These are phyloP conservation scores for Sycophila texana DNA, from an alignment of 2,888 invertebrate species.

Conservation along the genomic window DNA sequence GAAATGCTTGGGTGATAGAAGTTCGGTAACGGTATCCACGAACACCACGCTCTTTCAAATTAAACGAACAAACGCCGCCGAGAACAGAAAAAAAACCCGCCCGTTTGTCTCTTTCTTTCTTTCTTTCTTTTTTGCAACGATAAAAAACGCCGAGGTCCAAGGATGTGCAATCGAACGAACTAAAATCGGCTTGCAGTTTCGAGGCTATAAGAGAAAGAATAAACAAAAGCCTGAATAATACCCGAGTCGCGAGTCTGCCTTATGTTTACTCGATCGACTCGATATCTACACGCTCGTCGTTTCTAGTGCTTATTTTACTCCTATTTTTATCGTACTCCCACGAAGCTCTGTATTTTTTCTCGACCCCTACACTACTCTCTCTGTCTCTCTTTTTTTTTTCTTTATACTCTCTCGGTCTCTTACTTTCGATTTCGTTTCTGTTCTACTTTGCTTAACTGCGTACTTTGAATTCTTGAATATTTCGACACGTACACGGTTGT, in stretches of 20 bases:
- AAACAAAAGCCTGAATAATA: conserved; percentile 12
- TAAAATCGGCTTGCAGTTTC: conserved; percentile 38
- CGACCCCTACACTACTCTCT: too few species aligned
- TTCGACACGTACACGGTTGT: conserved; percentile 11
- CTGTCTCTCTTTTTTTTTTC: not conserved
- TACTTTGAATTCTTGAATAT: conserved; percentile 7
- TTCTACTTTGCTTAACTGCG: conserved; percentile 22
- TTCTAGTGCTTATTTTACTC: conserved; percentile 30
- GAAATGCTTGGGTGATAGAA: conserved; percentile 74
- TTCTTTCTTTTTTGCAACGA: not conserved
- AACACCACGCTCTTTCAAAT: not conserved
- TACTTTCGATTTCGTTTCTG: conserved; percentile 10
- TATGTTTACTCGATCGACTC: conserved; percentile 31
- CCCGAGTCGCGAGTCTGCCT: conserved; percentile 19
- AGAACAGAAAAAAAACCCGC: not conserved
- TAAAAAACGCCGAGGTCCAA: conserved; percentile 32
- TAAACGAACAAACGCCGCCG: not conserved
- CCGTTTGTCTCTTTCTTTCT: conserved; percentile 19
- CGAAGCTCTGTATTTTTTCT: not conserved
- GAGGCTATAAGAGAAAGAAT: conserved; percentile 5
- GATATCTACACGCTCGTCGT: conserved; percentile 32
- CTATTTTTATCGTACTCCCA: conserved; percentile 10
- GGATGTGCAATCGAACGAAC: conserved; percentile 30
- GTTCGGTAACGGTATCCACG: conserved; percentile 58
- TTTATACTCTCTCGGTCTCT: not conserved